Conservation (phyloP, 2,888 invertebrate species). For the Diarsia brunnea region DNA sequence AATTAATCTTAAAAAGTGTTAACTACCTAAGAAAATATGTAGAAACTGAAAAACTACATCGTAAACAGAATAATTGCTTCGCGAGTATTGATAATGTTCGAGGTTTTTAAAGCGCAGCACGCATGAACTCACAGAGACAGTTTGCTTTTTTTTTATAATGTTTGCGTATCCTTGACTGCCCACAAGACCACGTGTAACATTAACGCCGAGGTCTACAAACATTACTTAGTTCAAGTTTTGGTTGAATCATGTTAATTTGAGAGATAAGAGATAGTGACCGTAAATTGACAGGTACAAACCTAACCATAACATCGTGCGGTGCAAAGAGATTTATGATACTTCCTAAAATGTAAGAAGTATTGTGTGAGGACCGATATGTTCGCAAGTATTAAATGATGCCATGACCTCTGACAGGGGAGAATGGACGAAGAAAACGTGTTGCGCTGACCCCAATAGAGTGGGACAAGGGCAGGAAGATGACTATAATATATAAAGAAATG, state of each 20-base stretch:
- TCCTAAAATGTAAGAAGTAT: background rate
- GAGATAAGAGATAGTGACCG: background rate
- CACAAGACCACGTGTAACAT: constrained; percentile 20
- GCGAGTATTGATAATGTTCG: background rate
- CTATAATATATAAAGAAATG: too few relatives aligned
- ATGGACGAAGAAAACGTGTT: too few relatives aligned
- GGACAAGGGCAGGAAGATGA: too few relatives aligned
- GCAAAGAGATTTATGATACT: background rate
- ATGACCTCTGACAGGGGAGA: too few relatives aligned
- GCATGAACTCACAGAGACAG: background rate
- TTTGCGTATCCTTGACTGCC: constrained; percentile 7
- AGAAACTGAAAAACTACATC: background rate
- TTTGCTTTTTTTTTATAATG: constrained; percentile 4
- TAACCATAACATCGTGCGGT: background rate
- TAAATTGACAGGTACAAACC: background rate
- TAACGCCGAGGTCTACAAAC: background rate
- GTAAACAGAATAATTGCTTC: constrained; percentile 11
- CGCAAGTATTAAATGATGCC: too few relatives aligned
- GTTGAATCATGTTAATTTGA: background rate
- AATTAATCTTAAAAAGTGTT: too few relatives aligned
- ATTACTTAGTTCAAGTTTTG: background rate
- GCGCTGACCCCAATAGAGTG: too few relatives aligned
- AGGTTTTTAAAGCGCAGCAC: background rate
- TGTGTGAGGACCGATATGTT: too few relatives aligned
- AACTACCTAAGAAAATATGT: background rate